Conservation (phyloP, 2,113 vertebrate genomes). For the Coturnix japonica region DNA sequence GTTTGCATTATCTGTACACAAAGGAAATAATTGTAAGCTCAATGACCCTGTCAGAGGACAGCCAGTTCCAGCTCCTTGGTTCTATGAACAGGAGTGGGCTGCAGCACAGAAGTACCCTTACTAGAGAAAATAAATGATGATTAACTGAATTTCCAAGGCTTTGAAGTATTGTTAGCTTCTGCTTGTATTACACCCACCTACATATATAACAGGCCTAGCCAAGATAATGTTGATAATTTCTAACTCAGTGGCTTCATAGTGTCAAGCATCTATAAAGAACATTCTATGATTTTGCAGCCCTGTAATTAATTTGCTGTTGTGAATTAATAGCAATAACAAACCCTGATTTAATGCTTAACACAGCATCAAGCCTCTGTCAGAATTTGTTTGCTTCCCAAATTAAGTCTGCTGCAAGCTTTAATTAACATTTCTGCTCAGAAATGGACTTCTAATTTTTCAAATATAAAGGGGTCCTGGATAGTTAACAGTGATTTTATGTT, state of each 20-base stretch:
- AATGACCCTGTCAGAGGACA: not conserved
- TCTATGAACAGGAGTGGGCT: not conserved
- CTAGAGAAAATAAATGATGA: not conserved
- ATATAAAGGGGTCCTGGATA: not conserved
- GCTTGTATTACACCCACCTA: not conserved
- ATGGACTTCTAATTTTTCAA: not conserved
- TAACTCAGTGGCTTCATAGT: not conserved
- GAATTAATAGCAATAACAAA: not conserved
- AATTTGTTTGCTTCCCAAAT: not conserved
- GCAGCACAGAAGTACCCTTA: not conserved
- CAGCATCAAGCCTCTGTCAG: not conserved
- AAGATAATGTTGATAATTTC: not conserved
- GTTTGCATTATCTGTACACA: not conserved
- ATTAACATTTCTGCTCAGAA: not conserved
- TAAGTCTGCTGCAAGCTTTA: not conserved
- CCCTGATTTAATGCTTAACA: not conserved
- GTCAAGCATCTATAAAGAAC: not conserved
- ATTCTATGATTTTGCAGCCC: not conserved
- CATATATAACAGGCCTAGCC: not conserved
- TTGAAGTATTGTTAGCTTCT: not conserved
- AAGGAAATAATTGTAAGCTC: not conserved
- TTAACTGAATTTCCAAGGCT: not conserved
- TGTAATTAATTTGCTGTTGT: not conserved
- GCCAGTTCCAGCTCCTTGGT: accelerated
- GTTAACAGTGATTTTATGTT: not conserved